Conservation (phyloP, 2,113 vertebrate species). For the Eclectus roratus region DNA sequence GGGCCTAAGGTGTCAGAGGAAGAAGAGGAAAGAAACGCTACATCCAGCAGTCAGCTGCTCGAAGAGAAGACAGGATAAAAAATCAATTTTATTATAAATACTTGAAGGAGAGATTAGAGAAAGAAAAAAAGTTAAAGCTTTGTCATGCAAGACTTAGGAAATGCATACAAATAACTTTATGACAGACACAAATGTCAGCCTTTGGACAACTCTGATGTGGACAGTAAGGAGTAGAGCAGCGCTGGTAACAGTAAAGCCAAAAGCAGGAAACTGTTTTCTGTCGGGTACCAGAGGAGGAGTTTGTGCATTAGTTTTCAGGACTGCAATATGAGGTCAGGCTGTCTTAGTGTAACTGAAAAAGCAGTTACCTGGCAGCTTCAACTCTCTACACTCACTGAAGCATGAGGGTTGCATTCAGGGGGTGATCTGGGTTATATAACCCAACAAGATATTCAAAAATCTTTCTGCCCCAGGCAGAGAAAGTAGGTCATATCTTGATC, state of each 20-base stretch:
- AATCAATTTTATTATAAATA: neutral
- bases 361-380: neutral
- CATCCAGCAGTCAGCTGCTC: neutral
- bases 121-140: neutral
- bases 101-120: neutral
- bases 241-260: neutral
- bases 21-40: neutral
- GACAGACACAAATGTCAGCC: neutral
- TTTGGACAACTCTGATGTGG: neutral
- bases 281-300: neutral
- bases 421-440: fast-evolving
- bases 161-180: neutral
- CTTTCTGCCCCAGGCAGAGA: neutral
- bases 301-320: neutral
- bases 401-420: neutral
- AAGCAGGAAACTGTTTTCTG: neutral
- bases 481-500: neutral
- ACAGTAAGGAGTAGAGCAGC: neutral
- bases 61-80: neutral
- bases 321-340: neutral
- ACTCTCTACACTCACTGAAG: neutral
- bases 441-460: neutral
- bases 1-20: neutral
- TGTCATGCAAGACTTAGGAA: neutral
- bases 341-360: neutral